Base-by-base conservation (phyloP, 2,888 invertebrate species). In the Nysson spinosus region DNA sequence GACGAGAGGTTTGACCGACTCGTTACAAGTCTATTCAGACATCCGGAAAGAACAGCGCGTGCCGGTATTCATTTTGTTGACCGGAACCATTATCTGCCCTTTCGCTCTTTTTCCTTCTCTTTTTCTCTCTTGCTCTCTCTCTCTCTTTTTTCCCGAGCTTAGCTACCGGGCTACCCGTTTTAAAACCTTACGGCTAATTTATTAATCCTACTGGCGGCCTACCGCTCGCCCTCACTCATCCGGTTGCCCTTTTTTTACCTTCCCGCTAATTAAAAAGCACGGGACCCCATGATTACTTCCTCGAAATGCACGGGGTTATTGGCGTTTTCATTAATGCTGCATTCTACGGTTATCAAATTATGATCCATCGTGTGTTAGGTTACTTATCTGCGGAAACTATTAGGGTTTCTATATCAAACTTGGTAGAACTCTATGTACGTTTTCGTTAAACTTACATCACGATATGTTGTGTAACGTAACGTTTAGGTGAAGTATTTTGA, bases 11-110 rank as follows among this genome's bases (percentile, higher is more conserved):
- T 74, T 69, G 80, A 77, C 79, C 75, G 78, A 79, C 85, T 87
- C 85, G 86, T 87, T 86, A 87, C 85, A 86, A 86, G 82, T 85
- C 86, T 85, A 87, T 86, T 87, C 85, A 86, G 81, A 85, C 82
- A 81, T 82, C 81, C 82, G 81, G 82, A 82, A 84, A 83, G 82
- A 83, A 73, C 75, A 74, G 75, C 82, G 85, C 85, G 86, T 85
- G 84, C 83, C 83, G 82, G 81, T 82, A 85, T 86, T 85, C 83
- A 84, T 85, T 81, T 82, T 80, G 78, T 82, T 82, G 85, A 85
- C 84, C 85, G 83, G 80, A 84, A 85, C 82, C 81, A 79, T 83
- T 83, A 83, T 77, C 80, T 79, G 72, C 66, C 67, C 75, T 72
- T 54, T 68, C 63, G 63, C 49, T 56, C 52, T 49, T 49, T 62